Evolutionary conservation across 1,140 invertebrate genomes (phyloP).

Genomic region (Aphidius gifuensis): DNA sequence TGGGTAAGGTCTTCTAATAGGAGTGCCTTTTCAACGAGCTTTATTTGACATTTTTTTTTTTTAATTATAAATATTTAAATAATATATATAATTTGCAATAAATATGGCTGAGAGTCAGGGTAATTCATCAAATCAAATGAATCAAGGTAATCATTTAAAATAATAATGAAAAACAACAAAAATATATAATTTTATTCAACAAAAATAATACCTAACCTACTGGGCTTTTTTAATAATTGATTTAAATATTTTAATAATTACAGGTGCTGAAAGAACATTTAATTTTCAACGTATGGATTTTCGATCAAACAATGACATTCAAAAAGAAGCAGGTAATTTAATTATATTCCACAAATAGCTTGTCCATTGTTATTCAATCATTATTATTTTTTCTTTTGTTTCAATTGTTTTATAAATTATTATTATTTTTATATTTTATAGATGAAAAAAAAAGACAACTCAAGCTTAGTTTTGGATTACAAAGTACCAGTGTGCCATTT

Average conservation of each 20-base stretch:
- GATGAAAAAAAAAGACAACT: slow-evolving; percentile 49
- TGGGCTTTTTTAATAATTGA: background rate
- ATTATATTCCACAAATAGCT: slow-evolving; percentile 26
- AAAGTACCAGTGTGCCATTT: slow-evolving; percentile 42
- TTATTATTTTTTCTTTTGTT: slow-evolving; percentile 3
- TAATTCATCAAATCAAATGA: slow-evolving; percentile 48
- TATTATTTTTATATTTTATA: slow-evolving; percentile 26
- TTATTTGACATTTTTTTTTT: background rate
- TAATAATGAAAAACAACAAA: background rate
- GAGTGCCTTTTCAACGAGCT: slow-evolving; percentile 38
- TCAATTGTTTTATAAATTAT: slow-evolving; percentile 7
- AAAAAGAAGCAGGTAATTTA: slow-evolving; percentile 43
- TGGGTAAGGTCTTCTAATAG: slow-evolving; percentile 42
- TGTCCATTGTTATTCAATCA: background rate
- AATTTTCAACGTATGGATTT: slow-evolving; percentile 51
- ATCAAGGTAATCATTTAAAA: slow-evolving; percentile 38
- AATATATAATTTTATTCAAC: background rate
- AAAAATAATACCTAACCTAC: background rate
- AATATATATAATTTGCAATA: slow-evolving; percentile 1
- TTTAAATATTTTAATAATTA: slow-evolving; percentile 22
- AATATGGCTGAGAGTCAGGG: slow-evolving; percentile 53
- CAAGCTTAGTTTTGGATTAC: slow-evolving; percentile 48
- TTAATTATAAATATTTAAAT: background rate
- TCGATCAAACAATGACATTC: slow-evolving; percentile 48
- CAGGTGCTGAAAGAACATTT: slow-evolving; percentile 46